Percentiles rank a stretch among this genome's conserved stretches.
Evolutionary conservation across 2,888 invertebrate species (phyloP).

Genomic region (Dinocampus coccinellae): DNA sequence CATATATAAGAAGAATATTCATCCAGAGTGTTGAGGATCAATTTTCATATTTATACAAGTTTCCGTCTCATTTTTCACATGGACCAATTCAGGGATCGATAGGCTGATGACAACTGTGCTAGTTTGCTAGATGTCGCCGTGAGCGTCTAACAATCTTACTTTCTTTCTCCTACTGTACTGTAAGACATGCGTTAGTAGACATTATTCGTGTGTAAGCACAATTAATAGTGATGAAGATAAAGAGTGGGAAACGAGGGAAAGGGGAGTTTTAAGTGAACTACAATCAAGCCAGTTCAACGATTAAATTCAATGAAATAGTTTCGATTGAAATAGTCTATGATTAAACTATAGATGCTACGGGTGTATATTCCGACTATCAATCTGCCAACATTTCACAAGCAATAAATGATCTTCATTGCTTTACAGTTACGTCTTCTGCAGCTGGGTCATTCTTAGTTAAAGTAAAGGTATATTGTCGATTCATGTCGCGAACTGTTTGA

Average conservation of each 20-base stretch:
- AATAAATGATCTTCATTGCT: neutral
- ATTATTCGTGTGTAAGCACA: neutral
- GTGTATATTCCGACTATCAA: neutral
- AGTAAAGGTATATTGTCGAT: neutral
- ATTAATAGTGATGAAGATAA: neutral
- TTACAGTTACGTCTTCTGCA: neutral
- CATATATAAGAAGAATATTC: too few relatives aligned
- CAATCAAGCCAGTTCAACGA: neutral
- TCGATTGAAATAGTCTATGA: neutral
- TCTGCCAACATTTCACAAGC: neutral
- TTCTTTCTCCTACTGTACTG: too few relatives aligned
- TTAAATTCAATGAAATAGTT: neutral
- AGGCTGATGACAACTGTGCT: neutral
- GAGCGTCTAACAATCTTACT: neutral
- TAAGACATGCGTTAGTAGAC: neutral
- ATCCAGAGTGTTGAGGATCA: too few relatives aligned
- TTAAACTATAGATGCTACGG: neutral
- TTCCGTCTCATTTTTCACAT: neutral
- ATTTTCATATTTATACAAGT: too few relatives aligned
- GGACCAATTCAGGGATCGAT: neutral
- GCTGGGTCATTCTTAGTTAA: neutral
- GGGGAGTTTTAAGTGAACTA: neutral
- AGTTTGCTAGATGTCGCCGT: neutral
- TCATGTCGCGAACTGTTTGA: neutral
- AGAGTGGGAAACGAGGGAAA: neutral